Evolutionary conservation across 2,888 invertebrate genomes (phyloP).

Genomic region (Sarcophaga subvicina): DNA sequence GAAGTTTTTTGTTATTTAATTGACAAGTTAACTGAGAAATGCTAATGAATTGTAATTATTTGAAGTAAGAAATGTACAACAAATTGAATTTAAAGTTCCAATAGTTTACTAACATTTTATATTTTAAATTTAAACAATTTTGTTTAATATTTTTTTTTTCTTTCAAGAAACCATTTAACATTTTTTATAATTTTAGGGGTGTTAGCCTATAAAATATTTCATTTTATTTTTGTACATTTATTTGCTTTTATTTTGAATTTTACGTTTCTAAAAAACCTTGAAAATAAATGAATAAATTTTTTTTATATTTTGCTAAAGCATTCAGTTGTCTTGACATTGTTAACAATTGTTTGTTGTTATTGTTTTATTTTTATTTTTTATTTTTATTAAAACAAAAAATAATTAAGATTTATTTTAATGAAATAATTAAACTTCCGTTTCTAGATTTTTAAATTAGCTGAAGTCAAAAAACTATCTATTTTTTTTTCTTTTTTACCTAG

Average conservation of each 20-base stretch:
- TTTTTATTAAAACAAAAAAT: constrained; percentile 17
- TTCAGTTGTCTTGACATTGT: constrained; percentile 25
- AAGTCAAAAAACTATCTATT: not conserved
- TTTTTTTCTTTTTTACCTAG: too few relatives aligned
- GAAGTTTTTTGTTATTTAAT: constrained; percentile 28
- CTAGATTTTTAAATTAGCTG: not conserved
- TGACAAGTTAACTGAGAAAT: constrained; percentile 37
- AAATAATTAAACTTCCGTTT: not conserved
- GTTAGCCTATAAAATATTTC: constrained; percentile 31
- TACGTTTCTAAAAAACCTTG: constrained; percentile 38
- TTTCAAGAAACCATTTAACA: too few relatives aligned
- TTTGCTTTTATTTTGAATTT: constrained; percentile 3
- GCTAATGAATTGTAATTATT: constrained; percentile 24
- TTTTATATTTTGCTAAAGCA: constrained; percentile 18
- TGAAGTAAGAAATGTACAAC: too few relatives aligned
- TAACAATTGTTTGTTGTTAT: constrained; percentile 31
- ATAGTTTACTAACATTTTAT: too few relatives aligned
- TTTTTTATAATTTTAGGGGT: not conserved
- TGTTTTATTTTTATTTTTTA: not conserved
- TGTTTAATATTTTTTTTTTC: too few relatives aligned
- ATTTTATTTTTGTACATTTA: not conserved
- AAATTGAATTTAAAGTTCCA: too few relatives aligned
- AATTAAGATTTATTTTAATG: constrained; percentile 17
- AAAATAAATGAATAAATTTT: not conserved
- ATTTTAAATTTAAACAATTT: too few relatives aligned